These are phyloP conservation scores for Tragelaphus strepsiceros DNA, from an alignment of 2,113 vertebrate species.

Conservation along the genomic window DNA sequence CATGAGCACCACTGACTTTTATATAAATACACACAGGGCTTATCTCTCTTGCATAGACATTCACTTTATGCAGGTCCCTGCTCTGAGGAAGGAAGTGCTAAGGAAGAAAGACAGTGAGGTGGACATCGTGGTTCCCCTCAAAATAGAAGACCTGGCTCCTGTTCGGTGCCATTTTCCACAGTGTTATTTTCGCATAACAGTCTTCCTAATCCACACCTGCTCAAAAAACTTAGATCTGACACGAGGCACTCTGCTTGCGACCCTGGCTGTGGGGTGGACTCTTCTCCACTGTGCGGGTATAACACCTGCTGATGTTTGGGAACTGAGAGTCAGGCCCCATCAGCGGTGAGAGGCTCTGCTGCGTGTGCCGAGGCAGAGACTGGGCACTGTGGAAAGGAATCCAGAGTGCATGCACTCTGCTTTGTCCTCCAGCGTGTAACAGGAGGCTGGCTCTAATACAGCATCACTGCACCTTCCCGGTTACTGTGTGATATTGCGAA, in stretches of 20 bases:
- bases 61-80: not conserved
- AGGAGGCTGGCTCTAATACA: not conserved
- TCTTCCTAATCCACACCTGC: not conserved
- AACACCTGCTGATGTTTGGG: not conserved
- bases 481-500: not conserved
- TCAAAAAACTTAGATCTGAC: not conserved
- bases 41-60: not conserved
- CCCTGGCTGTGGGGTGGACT: not conserved
- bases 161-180: not conserved
- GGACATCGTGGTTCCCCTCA: not conserved
- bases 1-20: not conserved
- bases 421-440: not conserved
- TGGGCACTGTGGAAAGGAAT: not conserved
- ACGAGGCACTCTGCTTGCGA: not conserved
- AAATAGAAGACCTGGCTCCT: not conserved
- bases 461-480: not conserved
- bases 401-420: not conserved
- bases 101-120: not conserved
- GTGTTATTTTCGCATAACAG: not conserved
- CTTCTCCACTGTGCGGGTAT: not conserved
- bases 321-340: not conserved
- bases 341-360: not conserved
- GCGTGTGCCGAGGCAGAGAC: not conserved
- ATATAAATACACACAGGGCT: not conserved
- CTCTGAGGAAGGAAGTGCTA: not conserved